Conservation (phyloP, 64 coral and sea anemone species). For the Dendrophyllia cribrosa region DNA sequence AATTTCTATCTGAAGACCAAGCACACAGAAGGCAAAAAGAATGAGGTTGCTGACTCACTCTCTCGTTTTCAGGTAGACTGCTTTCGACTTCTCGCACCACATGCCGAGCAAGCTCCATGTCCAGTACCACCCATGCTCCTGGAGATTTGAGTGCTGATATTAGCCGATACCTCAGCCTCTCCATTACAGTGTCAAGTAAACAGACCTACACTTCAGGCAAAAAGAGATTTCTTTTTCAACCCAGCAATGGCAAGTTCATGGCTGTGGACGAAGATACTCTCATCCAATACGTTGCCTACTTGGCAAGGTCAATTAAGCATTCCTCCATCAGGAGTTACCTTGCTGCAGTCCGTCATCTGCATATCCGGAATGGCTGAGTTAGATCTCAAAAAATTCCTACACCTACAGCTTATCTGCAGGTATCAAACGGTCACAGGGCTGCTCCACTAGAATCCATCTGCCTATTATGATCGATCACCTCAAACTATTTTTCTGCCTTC, state of each 20-base stretch:
- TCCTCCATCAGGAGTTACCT: not conserved
- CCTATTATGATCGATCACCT: conserved; percentile 41
- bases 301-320: conserved; percentile 2
- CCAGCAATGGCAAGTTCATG: not conserved
- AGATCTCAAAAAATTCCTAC: conserved; percentile 25
- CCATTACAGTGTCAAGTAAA: not conserved
- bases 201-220: not conserved
- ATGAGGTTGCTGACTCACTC: conserved; percentile 49
- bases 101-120: not conserved
- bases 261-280: not conserved
- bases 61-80: conserved; percentile 60
- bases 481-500: conserved; percentile 10
- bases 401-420: conserved; percentile 32
- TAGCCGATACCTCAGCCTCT: not conserved
- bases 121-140: not conserved
- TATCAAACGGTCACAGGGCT: conserved; percentile 30
- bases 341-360: not conserved
- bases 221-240: not conserved
- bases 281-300: not conserved
- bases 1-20: conserved; percentile 35
- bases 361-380: not conserved
- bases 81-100: conserved; percentile 9
- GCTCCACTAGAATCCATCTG: not conserved
- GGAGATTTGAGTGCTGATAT: not conserved
- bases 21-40: conserved; percentile 27